These are phyloP conservation scores for Leucophora obtusa DNA, from an alignment of 2,888 invertebrate genomes.

Conservation along the genomic window DNA sequence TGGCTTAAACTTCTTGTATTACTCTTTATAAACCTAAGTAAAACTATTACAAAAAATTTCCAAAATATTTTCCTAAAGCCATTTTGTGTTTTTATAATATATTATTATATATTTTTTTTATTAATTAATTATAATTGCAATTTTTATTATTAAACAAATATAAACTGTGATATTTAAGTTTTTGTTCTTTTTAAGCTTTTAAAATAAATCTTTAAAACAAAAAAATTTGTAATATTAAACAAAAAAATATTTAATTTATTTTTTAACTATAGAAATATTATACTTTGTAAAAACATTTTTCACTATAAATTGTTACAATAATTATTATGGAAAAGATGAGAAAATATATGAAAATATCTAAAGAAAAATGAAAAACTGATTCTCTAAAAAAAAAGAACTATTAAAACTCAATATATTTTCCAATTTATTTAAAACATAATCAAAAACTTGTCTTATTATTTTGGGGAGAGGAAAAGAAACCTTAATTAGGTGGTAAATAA, in stretches of 20 bases:
- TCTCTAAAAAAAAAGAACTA: conserved; percentile 24
- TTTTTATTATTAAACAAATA: conserved; percentile 63
- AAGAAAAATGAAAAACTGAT: conserved; percentile 65
- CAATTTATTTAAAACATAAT: conserved; percentile 65
- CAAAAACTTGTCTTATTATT: conserved; percentile 50
- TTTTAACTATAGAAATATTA: conserved; percentile 43
- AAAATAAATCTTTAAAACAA: conserved; percentile 17
- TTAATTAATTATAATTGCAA: conserved; percentile 55
- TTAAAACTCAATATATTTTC: conserved; percentile 68
- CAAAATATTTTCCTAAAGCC: conserved; percentile 25
- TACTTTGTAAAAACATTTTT: conserved; percentile 42
- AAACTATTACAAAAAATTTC: conserved; percentile 2
- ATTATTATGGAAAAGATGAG: conserved; percentile 51
- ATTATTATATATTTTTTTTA: conserved; percentile 30
- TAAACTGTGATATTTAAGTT: conserved; percentile 78
- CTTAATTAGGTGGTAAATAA: too few species aligned
- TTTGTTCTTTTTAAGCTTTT: conserved; percentile 37
- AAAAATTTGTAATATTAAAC: conserved; percentile 17
- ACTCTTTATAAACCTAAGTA: too few species aligned
- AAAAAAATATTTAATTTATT: conserved; percentile 43
- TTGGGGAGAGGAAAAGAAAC: not conserved
- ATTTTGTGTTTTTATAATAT: conserved; percentile 26
- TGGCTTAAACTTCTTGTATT: too few species aligned
- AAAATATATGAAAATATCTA: conserved; percentile 51
- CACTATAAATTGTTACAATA: conserved; percentile 39